Conservation (phyloP, 1,140 invertebrate genomes). For the Goniozus legneri region DNA sequence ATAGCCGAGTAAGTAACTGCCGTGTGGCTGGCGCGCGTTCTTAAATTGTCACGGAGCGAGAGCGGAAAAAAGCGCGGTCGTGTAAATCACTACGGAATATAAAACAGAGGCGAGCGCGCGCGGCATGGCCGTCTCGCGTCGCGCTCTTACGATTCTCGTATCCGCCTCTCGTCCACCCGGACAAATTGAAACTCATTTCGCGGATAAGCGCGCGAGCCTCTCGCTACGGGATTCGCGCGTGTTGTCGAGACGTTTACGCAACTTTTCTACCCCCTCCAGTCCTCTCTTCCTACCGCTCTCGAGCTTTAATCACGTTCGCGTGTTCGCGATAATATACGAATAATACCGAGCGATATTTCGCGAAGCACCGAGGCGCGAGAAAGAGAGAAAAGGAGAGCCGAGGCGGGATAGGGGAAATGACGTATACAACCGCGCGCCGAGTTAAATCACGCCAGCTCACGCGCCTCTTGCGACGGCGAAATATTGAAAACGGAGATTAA, state of each 20-base stretch:
- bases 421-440: too few species aligned
- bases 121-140: too few species aligned
- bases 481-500: constrained; percentile 47
- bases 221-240: constrained; percentile 13
- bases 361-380: constrained; percentile 2
- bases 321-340: constrained; percentile 19
- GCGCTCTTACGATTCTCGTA: too few species aligned
- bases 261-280: not conserved
- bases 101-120: too few species aligned
- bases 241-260: not conserved
- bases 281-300: not conserved
- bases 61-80: too few species aligned
- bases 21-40: too few species aligned
- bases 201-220: constrained; percentile 13
- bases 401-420: too few species aligned
- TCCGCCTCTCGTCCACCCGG: constrained; percentile 9
- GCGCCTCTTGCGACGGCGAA: constrained; percentile 31
- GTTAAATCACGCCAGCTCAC: constrained; percentile 12
- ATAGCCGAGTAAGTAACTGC: too few species aligned
- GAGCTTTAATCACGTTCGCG: constrained; percentile 16
- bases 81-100: too few species aligned
- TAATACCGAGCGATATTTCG: constrained; percentile 9
- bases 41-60: too few species aligned
- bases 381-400: constrained; percentile 22
- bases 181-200: constrained; percentile 15